phyloP scores from a whole-genome alignment of 2,888 invertebrate species.

The Actias luna region DNA sequence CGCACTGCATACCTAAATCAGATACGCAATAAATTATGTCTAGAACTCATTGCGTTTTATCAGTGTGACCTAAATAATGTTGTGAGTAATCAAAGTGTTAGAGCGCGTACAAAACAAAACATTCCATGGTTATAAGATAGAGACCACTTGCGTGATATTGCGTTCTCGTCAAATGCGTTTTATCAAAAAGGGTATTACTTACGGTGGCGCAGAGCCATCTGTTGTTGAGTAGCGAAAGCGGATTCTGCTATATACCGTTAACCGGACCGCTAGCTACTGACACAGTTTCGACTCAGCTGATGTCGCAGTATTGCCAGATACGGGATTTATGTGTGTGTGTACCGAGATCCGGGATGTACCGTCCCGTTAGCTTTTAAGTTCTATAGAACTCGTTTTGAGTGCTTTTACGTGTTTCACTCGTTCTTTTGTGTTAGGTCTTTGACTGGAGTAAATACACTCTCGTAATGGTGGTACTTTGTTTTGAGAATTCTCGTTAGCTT shows the following conservation, averaged over 20 bases:
- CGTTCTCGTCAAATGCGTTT: slow-evolving; percentile 7
- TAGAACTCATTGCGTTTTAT: slow-evolving; percentile 32
- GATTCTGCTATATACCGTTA: slow-evolving; percentile 59
- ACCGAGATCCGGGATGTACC: slow-evolving; percentile 59
- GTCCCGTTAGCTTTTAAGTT: slow-evolving; percentile 54
- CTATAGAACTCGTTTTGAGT: slow-evolving; percentile 46
- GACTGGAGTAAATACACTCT: slow-evolving; percentile 22
- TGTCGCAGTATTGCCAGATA: slow-evolving; percentile 21
- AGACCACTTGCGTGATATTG: slow-evolving; percentile 11
- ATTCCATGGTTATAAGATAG: slow-evolving; percentile 19
- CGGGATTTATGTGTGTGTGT: slow-evolving; percentile 37
- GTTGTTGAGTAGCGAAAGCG: slow-evolving; percentile 53
- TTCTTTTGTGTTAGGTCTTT: slow-evolving; percentile 37
- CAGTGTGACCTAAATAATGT: slow-evolving; percentile 40
- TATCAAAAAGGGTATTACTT: slow-evolving; percentile 7
- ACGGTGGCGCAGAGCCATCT: slow-evolving; percentile 57
- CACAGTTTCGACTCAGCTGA: slow-evolving; percentile 76
- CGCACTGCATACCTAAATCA: slow-evolving; percentile 24
- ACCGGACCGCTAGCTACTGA: slow-evolving; percentile 68
- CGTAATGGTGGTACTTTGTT: background rate
- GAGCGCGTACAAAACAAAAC: slow-evolving; percentile 28
- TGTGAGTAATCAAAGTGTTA: slow-evolving; percentile 33
- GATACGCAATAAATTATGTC: slow-evolving; percentile 25
- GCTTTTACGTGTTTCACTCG: slow-evolving; percentile 38
- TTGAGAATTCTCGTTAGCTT: slow-evolving; percentile 22